phyloP scores from a whole-genome alignment of 1,140 invertebrate species.

The Cydia pomonella region DNA sequence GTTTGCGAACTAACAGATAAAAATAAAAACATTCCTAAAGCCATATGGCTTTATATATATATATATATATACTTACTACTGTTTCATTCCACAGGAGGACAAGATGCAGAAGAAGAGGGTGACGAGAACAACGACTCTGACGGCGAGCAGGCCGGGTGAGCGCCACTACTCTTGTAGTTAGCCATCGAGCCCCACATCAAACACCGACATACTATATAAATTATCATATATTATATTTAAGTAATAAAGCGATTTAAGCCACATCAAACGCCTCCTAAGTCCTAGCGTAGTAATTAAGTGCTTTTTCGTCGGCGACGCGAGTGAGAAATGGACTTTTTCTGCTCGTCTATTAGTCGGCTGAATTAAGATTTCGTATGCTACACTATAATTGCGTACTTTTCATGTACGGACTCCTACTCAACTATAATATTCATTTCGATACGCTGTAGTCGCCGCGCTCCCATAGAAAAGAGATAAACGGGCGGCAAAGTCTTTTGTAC shows the following conservation, averaged over 20 bases:
- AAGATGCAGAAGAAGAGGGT: constrained; percentile 51
- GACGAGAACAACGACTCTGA: constrained; percentile 63
- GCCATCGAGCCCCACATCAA: background rate
- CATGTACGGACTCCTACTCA: no score
- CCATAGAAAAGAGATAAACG: no score
- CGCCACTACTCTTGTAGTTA: constrained; percentile 16
- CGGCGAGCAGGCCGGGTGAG: constrained; percentile 52
- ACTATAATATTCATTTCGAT: no score
- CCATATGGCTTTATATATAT: no score
- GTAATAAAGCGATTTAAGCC: background rate
- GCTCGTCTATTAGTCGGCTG: no score
- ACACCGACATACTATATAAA: background rate
- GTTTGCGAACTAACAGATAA: no score
- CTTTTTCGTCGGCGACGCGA: background rate
- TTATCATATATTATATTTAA: background rate
- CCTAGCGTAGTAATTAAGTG: background rate
- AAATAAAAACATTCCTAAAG: no score
- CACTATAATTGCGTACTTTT: no score
- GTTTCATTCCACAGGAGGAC: constrained; percentile 41
- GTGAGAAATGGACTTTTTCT: background rate
- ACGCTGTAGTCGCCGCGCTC: no score
- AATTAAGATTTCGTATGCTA: no score
- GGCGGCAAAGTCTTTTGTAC: no score
- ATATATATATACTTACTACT: no score
- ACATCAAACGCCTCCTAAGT: background rate